Base-by-base conservation (phyloP, 2,888 invertebrate species). In the Tortricodes alternella region DNA sequence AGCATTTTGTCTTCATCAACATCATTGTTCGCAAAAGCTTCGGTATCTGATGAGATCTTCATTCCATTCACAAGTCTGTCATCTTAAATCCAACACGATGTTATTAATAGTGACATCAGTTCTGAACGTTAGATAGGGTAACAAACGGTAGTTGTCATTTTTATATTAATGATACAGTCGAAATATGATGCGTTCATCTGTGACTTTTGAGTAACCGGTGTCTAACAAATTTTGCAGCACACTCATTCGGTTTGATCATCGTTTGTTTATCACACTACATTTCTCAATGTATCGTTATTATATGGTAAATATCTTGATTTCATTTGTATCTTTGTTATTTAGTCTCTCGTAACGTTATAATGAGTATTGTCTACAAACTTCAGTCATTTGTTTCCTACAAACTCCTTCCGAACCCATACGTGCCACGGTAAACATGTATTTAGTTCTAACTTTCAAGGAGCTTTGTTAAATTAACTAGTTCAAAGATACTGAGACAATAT, bases 311-410 rank as follows among this genome's bases (percentile, higher is more conserved):
- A n/a, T n/a, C n/a, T n/a, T n/a, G n/a, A n/a, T n/a, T n/a, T n/a
- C n/a, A n/a, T n/a, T n/a, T n/a, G n/a, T n/a, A 50, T 41, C 23
- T 34, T 15, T 34, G 37, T 37, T 44, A 18, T 43, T 34, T 13
- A 23, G 16, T 39, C 29, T 19, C 5, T 32, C 19, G 23, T 32
- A 32, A 32, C 15, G 41, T n/a, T n/a, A 29, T 23, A 53, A 50
- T 9, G 57, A 49, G 59, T 59, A 55, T 43, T 56, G 53, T 65
- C 61, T 62, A 60, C 48, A 29, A 62, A 63, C 59, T 60, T 66
- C 65, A 53, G 57, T 60, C 55, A 44, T 55, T 58, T 57, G 53
- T 59, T 55, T 46, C 53, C 53, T 59, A 57, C 61, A 53, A 46
- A 58, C 21, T 52, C 53, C 57, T 59, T 62, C 60, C 16, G 37